These are phyloP conservation scores for Scaptomyza tumidula DNA, from an alignment of 2,888 invertebrate genomes.

Conservation along the genomic window DNA sequence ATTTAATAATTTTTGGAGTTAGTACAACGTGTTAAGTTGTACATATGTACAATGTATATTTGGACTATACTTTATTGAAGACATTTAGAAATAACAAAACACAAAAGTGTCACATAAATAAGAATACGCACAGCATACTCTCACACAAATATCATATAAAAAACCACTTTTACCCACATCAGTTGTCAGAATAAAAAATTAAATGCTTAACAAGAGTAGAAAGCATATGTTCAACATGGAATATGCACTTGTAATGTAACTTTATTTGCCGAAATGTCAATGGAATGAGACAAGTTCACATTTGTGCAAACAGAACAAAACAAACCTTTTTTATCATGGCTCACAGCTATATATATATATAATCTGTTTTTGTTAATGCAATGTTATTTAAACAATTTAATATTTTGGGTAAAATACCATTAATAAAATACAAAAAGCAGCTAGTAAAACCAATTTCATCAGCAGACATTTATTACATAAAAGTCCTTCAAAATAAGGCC, in stretches of 20 bases:
- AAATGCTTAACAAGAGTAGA: conserved; percentile 2
- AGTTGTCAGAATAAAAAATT: neutral
- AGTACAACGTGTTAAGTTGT: conserved; percentile 63
- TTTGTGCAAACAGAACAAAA: neutral
- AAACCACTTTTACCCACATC: conserved; percentile 4
- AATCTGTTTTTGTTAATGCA: too few species aligned
- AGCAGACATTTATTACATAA: too few species aligned
- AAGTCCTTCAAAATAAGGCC: too few species aligned
- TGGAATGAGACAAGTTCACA: too few species aligned
- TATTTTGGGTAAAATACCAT: neutral
- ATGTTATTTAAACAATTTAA: neutral
- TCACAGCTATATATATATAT: neutral
- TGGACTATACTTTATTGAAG: conserved; percentile 39
- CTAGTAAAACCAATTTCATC: too few species aligned
- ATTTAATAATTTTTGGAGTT: too few species aligned
- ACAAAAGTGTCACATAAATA: conserved; percentile 20
- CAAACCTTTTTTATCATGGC: neutral
- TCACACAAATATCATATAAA: conserved; percentile 22
- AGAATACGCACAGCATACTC: conserved; percentile 4
- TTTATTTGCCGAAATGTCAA: conserved; percentile 18
- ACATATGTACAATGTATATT: too few species aligned
- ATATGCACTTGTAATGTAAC: conserved; percentile 5
- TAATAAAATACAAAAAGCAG: too few species aligned
- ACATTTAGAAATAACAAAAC: conserved; percentile 47
- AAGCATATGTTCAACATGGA: conserved; percentile 10